Evolutionary conservation across 2,797 vertebrate species (phyloP), one percentile per base, ranked within the genome.

Genomic region (Megalops cyprinoides): DNA sequence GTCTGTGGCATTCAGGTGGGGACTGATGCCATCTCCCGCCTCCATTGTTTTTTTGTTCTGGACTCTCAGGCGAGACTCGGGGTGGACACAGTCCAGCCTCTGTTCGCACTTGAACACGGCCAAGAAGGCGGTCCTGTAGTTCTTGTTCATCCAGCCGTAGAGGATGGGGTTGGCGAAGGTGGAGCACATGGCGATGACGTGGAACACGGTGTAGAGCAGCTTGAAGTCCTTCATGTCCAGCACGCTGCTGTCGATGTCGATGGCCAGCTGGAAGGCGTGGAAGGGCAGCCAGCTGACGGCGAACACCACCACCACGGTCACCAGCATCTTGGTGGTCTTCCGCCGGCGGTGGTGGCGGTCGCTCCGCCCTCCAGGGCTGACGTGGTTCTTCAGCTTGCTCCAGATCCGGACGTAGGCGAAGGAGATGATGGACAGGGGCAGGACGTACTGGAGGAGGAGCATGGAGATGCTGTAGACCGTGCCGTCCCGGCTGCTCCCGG

Each of bases 81-180:
- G 91, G 55, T 95, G 94, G 82, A 95, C 92, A 44, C 92, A 93
- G 46, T 92, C 94, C 81, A 95, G 78, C 7, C 92, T 87, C 86
- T 94, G 93, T 18, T 96, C 93, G 0, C 97, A 97, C 84, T 94
- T 96, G 86, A 98, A 98, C 75, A 96, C 96, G 0, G 96, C 95
- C 15, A 97, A 90, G 90, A 98, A 98, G 34, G 96, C 97, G 4
- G 93, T 95, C 76, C 97, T 95, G 90, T 98, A 98, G 92, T 98
- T 98, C 84, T 93, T 95, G 86, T 98, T 98, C 97, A 98, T 98
- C 97, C 97, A 98, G 60, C 97, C 97, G 1, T 98, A 98, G n/a
- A 98, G 94, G 53, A 98, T 90, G 1, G 97, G 97, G 88, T 98
- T 98, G 87, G 96, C 96, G 76, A 98, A 98, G 0, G 97, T 98